These are phyloP conservation scores for Betta splendens DNA, from an alignment of 2,797 vertebrate genomes.

Conservation along the genomic window DNA sequence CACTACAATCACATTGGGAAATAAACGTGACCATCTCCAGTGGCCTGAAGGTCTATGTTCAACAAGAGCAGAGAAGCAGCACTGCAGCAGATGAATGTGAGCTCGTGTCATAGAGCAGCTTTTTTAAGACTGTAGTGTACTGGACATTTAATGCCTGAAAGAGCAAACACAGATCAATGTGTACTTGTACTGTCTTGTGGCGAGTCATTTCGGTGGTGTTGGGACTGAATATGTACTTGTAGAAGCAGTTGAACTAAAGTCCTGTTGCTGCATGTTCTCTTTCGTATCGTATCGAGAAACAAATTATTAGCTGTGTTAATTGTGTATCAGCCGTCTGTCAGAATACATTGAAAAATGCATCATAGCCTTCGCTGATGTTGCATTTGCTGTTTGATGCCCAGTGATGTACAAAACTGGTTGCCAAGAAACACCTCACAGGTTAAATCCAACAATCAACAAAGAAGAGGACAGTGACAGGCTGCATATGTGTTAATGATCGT, in stretches of 20 bases:
- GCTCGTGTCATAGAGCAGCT: constrained; percentile 8
- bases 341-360: not conserved
- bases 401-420: constrained; percentile 11
- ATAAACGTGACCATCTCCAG: constrained; percentile 13
- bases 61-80: constrained; percentile 27
- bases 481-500: constrained; percentile 3
- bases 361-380: not conserved
- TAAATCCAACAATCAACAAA: constrained; percentile 11
- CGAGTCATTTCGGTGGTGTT: not conserved
- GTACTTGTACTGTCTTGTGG: not conserved
- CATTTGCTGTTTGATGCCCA: not conserved
- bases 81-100: constrained; percentile 29
- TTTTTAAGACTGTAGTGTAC: constrained; percentile 13
- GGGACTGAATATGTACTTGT: not conserved
- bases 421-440: constrained; percentile 19
- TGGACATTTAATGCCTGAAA: not conserved
- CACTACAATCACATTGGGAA: not conserved
- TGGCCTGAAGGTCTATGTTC: constrained; percentile 12
- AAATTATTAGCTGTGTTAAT: no score
- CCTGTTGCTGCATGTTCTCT: not conserved
- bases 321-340: not conserved
- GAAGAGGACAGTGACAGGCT: not conserved
- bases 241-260: not conserved
- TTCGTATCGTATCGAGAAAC: no score
- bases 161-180: not conserved